These are phyloP conservation scores for Rhaphigaster nebulosa DNA, from an alignment of 2,888 invertebrate species.

Conservation along the genomic window DNA sequence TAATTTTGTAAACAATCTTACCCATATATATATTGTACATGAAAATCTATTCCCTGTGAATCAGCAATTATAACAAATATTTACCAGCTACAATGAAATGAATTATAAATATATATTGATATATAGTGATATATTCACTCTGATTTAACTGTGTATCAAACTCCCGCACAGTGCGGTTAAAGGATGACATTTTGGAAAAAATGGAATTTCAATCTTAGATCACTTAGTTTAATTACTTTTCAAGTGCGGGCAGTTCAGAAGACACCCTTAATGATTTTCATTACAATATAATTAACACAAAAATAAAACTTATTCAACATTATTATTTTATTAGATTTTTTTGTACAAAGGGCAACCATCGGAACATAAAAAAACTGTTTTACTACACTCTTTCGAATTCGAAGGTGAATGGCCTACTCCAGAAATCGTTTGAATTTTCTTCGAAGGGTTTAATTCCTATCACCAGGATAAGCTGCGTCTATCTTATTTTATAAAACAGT, in stretches of 20 bases:
- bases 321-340: background rate
- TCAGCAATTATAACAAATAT: no score
- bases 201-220: background rate
- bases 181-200: background rate
- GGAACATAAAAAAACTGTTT: background rate
- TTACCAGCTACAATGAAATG: no score
- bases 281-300: background rate
- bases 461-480: background rate
- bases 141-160: no score
- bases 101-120: no score
- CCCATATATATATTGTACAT: no score
- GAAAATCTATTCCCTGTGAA: no score
- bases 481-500: background rate
- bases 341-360: constrained; percentile 4
- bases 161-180: background rate
- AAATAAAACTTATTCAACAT: background rate
- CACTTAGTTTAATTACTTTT: background rate
- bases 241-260: no score
- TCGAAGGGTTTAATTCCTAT: background rate
- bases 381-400: background rate
- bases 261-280: no score
- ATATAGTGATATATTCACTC: no score
- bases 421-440: constrained; percentile 8
- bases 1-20: no score
- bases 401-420: constrained; percentile 29